These are phyloP conservation scores for Hymenochirus boettgeri DNA, from an alignment of 2,113 vertebrate species.

Conservation along the genomic window DNA sequence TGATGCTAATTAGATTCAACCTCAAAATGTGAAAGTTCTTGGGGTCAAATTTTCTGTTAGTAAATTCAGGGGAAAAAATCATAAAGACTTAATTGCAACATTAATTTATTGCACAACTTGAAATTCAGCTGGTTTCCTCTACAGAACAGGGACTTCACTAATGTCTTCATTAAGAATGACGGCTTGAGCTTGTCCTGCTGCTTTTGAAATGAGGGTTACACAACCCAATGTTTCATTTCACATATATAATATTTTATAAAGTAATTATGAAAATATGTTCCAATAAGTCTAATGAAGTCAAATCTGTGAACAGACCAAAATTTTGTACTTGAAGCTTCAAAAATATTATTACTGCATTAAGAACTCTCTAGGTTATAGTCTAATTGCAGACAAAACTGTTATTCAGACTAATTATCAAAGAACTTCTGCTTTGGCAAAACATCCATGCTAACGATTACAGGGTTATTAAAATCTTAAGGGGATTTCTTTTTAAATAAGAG, in stretches of 20 bases:
- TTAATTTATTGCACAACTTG: slow-evolving; percentile 47
- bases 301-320: slow-evolving; percentile 23
- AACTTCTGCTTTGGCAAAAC: slow-evolving; percentile 39
- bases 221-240: slow-evolving; percentile 32
- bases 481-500: slow-evolving; percentile 12
- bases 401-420: slow-evolving; percentile 38
- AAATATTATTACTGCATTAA: slow-evolving; percentile 33
- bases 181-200: slow-evolving; percentile 27
- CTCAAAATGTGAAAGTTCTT: slow-evolving; percentile 60
- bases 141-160: slow-evolving; percentile 20
- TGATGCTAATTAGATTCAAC: slow-evolving; percentile 65
- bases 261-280: slow-evolving; percentile 29
- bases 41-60: slow-evolving; percentile 53
- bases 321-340: slow-evolving; percentile 11
- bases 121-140: slow-evolving; percentile 32
- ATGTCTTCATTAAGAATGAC: slow-evolving; percentile 41
- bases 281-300: slow-evolving; percentile 30
- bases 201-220: slow-evolving; percentile 31
- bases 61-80: slow-evolving; percentile 56
- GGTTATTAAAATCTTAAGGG: slow-evolving; percentile 37
- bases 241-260: slow-evolving; percentile 36
- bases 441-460: slow-evolving; percentile 36
- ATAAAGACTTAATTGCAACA: slow-evolving; percentile 58
- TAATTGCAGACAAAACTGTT: slow-evolving; percentile 39
- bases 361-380: slow-evolving; percentile 35